Conservation (phyloP, 2,113 vertebrate species). For the human (Homo sapiens) region DNA sequence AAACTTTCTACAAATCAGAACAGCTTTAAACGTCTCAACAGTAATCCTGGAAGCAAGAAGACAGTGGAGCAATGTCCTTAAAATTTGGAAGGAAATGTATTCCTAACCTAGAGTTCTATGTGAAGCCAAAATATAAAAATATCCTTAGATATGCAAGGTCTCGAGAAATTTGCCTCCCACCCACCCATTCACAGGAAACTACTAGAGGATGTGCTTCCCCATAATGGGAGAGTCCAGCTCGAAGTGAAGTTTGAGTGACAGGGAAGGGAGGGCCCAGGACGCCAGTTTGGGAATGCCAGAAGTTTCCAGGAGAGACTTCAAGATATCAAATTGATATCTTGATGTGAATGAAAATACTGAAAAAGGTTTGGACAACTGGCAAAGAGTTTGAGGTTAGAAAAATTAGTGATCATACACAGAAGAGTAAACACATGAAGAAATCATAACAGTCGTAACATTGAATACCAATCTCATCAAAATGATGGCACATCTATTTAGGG, state of each 20-base stretch:
- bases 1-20: background rate
- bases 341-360: background rate
- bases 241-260: background rate
- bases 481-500: background rate
- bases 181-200: background rate
- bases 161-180: background rate
- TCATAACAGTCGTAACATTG: accelerated
- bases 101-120: background rate
- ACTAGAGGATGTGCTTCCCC: background rate
- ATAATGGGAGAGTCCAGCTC: background rate
- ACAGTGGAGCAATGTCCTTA: background rate
- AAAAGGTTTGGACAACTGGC: background rate
- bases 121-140: background rate
- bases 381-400: background rate
- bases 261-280: background rate
- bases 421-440: background rate
- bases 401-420: background rate
- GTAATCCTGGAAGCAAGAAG: background rate
- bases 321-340: background rate
- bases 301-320: background rate
- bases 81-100: background rate
- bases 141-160: background rate
- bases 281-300: background rate
- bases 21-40: background rate
- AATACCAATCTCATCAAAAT: background rate